phyloP scores from a whole-genome alignment of 1,140 invertebrate species.

The Drosophila setifemur region DNA sequence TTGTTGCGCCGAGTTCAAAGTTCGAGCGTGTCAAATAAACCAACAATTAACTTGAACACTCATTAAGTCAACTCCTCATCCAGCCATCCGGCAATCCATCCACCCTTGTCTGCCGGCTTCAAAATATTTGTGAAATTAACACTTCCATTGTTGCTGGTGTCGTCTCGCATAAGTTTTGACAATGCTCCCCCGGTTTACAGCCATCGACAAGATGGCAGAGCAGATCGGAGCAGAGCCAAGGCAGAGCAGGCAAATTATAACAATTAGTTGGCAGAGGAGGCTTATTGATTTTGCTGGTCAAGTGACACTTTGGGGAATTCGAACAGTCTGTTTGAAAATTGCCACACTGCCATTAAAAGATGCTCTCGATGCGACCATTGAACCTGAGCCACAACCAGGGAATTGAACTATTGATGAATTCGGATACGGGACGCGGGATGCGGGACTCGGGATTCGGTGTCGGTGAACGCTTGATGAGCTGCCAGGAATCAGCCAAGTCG shows the following conservation, averaged over 20 bases:
- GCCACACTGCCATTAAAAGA: not conserved
- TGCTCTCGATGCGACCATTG: conserved; percentile 21
- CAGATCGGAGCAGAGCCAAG: not conserved
- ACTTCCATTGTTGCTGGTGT: conserved; percentile 47
- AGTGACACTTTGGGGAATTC: conserved; percentile 65
- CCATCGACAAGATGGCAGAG: conserved; percentile 3
- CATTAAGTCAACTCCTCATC: conserved; percentile 50
- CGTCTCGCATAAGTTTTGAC: conserved; percentile 39
- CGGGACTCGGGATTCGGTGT: not conserved
- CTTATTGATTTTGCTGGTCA: conserved; percentile 68
- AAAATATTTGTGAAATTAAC: conserved; percentile 72
- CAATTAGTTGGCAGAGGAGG: conserved; percentile 60
- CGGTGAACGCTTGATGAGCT: conserved; percentile 44
- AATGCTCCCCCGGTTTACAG: conserved; percentile 16
- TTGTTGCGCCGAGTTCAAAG: conserved; percentile 68
- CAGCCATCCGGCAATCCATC: not conserved
- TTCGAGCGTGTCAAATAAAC: conserved; percentile 74
- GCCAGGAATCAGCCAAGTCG: conserved; percentile 46
- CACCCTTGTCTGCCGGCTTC: not conserved
- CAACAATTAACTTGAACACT: conserved; percentile 71
- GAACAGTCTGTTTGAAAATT: conserved; percentile 9
- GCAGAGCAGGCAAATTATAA: conserved; percentile 56
- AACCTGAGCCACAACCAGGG: conserved; percentile 19
- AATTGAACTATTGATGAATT: conserved; percentile 23
- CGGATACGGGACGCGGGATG: too few species aligned